A percentile compares a stretch with the other conserved stretches of the same genome.
Evolutionary conservation across 1,140 invertebrate genomes (phyloP).

Genomic region (Tetragnatha versicolor): DNA sequence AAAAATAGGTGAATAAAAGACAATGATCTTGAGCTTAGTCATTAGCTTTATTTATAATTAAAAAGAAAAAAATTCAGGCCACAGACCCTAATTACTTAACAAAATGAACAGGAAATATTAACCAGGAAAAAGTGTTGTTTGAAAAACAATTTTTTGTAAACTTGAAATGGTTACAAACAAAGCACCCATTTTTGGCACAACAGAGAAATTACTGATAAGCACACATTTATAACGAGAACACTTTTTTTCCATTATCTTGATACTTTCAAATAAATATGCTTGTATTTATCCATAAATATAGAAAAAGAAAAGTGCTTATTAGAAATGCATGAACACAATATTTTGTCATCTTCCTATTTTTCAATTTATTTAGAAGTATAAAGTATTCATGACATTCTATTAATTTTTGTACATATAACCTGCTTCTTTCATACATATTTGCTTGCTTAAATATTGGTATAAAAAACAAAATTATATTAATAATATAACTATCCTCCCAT

Average conservation of each 20-base stretch:
- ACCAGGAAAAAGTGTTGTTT: too few relatives aligned
- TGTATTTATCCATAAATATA: constrained; percentile 12
- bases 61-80: constrained; percentile 6
- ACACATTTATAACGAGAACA: constrained; percentile 1
- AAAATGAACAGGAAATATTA: constrained; percentile 21
- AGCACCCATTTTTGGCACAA: constrained; percentile 38
- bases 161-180: constrained; percentile 12
- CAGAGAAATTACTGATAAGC: background rate
- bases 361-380: too few relatives aligned
- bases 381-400: too few relatives aligned
- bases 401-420: too few relatives aligned
- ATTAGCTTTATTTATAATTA: constrained; percentile 31
- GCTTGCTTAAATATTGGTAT: too few relatives aligned
- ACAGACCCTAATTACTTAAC: background rate
- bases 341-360: too few relatives aligned
- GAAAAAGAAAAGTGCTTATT: constrained; percentile 10
- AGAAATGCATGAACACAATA: constrained; percentile 31
- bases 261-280: background rate
- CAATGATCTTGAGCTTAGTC: constrained; percentile 6
- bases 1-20: too few relatives aligned
- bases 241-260: background rate
- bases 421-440: too few relatives aligned
- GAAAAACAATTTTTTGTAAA: constrained; percentile 27
- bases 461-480: too few relatives aligned
- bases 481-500: too few relatives aligned